Conservation (phyloP, 2,113 vertebrate species). For the Lagenorhynchus albirostris region DNA sequence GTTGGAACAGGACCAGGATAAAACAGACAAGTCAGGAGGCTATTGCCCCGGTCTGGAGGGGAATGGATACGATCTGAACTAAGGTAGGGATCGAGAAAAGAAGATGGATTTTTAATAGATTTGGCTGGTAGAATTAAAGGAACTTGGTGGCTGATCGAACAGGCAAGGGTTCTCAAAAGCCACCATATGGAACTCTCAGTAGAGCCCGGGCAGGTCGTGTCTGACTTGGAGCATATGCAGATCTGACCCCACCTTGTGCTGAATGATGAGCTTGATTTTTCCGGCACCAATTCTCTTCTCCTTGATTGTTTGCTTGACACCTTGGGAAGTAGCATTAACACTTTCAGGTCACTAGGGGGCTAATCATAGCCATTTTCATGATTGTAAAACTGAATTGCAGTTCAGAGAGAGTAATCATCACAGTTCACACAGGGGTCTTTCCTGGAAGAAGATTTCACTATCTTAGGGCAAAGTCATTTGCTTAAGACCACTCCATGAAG, state of each 20-base stretch:
- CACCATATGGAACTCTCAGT: background rate
- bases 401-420: slow-evolving; percentile 25
- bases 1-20: background rate
- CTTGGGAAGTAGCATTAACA: slow-evolving; percentile 19
- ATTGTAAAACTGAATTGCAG: slow-evolving; percentile 38
- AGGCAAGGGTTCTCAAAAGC: background rate
- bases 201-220: background rate
- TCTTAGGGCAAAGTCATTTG: slow-evolving; percentile 42
- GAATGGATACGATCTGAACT: background rate
- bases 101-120: background rate
- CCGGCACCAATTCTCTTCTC: background rate
- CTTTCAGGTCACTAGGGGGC: slow-evolving; percentile 48
- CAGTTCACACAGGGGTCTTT: slow-evolving; percentile 5
- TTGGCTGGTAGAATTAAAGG: background rate
- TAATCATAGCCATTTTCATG: slow-evolving; percentile 48
- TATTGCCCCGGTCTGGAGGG: background rate
- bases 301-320: background rate
- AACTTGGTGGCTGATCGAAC: background rate
- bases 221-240: background rate
- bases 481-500: slow-evolving; percentile 14
- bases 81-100: background rate
- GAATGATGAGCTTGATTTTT: background rate
- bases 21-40: background rate
- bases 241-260: background rate
- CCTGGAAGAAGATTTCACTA: slow-evolving; percentile 33